Conservation (phyloP, 2,888 invertebrate genomes). For the Chrysopilus asiliformis region DNA sequence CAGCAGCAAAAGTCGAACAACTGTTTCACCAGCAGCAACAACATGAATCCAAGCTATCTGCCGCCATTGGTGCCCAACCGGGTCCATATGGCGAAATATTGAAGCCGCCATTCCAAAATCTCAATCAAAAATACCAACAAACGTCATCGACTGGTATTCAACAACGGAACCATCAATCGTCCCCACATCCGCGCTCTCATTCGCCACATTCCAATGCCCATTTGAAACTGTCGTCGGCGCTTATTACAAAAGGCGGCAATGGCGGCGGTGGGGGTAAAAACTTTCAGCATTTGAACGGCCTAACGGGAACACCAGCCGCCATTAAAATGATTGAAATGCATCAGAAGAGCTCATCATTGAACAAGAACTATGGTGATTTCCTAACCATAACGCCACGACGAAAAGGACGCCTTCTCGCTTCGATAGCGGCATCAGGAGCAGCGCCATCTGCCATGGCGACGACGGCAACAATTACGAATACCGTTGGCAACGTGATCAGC, state of each 20-base stretch:
- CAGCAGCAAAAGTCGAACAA: conserved; percentile 9
- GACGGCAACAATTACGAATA: not conserved
- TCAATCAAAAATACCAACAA: conserved; percentile 1
- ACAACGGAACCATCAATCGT: no score
- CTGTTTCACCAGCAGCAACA: conserved; percentile 9
- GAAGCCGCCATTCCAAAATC: conserved; percentile 5
- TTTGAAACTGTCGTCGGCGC: no score
- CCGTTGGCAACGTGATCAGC: conserved; percentile 4
- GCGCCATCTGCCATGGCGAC: conserved; percentile 4
- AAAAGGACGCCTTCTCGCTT: conserved; percentile 23
- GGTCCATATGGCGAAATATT: conserved; percentile 5
- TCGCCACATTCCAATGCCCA: no score
- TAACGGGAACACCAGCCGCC: no score
- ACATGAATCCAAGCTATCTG: conserved; percentile 7
- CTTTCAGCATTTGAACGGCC: conserved; percentile 7
- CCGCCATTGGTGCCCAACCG: no score
- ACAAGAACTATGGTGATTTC: conserved; percentile 30
- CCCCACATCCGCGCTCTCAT: no score
- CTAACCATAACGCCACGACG: conserved; percentile 27
- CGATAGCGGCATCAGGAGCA: conserved; percentile 14
- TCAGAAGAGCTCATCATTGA: conserved; percentile 18
- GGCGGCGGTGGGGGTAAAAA: conserved; percentile 9
- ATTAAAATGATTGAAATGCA: conserved; percentile 13
- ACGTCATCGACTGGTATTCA: no score
- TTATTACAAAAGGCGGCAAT: conserved; percentile 3